A percentile compares a stretch with the other conserved stretches of the same genome.
Conservation (phyloP, 2,888 invertebrate genomes). For the Oasisia sp. region DNA sequence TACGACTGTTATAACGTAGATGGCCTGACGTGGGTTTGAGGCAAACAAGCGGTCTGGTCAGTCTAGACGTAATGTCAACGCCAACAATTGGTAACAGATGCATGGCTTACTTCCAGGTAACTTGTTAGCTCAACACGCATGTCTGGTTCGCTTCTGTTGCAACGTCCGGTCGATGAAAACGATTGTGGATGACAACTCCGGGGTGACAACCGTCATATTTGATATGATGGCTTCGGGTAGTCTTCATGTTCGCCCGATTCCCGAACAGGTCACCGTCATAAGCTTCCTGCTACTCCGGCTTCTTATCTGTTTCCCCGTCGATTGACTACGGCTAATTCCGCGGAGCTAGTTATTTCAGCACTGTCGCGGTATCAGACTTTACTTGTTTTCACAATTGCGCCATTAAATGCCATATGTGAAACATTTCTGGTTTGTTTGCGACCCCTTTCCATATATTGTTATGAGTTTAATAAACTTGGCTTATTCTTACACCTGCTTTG, state of each 20-base stretch:
- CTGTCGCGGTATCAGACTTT: neutral
- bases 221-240: neutral
- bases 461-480: neutral
- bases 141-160: neutral
- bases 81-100: neutral
- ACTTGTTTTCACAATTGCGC: too few relatives aligned
- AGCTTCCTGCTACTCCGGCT: neutral
- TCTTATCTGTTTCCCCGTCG: neutral
- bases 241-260: conserved; percentile 2
- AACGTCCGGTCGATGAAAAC: neutral
- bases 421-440: neutral
- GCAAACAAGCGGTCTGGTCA: neutral
- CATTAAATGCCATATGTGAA: neutral
- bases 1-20: too few relatives aligned
- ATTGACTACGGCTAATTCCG: neutral
- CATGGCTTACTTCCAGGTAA: neutral
- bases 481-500: neutral
- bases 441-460: neutral
- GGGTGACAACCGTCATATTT: neutral
- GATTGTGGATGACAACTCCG: neutral
- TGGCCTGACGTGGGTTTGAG: neutral
- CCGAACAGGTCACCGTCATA: neutral
- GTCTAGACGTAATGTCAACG: neutral
- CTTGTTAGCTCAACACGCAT: neutral
- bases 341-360: neutral